A percentile compares a stretch with the other conserved stretches of the same genome.
Evolutionary conservation across 2,888 invertebrate genomes (phyloP).

Genomic region (Pardosa pseudoannulata): DNA sequence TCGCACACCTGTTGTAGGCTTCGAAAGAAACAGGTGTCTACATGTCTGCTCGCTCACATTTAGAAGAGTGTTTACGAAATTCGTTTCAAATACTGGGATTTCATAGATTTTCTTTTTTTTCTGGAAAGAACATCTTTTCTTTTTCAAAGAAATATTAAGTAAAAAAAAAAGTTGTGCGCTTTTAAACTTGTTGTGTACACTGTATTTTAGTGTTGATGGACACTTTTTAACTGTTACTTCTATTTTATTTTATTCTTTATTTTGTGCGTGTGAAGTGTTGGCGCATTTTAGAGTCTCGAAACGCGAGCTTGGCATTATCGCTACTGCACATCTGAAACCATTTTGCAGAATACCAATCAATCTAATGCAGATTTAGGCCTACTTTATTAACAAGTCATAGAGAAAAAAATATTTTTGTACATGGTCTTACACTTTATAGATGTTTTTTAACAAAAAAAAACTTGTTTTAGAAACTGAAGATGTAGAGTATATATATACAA

Average conservation of each 20-base stretch:
- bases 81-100: background rate
- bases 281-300: background rate
- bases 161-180: background rate
- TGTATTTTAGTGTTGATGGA: background rate
- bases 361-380: background rate
- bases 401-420: conserved; percentile 17
- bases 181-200: background rate
- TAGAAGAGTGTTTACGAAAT: no score
- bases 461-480: background rate
- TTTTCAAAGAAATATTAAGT: no score
- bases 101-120: background rate
- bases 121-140: no score
- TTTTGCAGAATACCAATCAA: background rate
- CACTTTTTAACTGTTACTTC: background rate
- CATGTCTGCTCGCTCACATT: conserved; percentile 4
- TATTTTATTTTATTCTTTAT: no score
- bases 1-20: background rate
- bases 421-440: background rate
- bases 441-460: background rate
- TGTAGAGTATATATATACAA: no score
- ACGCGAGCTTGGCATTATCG: background rate
- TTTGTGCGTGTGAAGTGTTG: background rate
- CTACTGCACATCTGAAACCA: background rate
- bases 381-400: background rate
- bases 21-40: background rate